These are phyloP conservation scores for Eolophus roseicapilla DNA, from an alignment of 2,113 vertebrate species.

Conservation along the genomic window DNA sequence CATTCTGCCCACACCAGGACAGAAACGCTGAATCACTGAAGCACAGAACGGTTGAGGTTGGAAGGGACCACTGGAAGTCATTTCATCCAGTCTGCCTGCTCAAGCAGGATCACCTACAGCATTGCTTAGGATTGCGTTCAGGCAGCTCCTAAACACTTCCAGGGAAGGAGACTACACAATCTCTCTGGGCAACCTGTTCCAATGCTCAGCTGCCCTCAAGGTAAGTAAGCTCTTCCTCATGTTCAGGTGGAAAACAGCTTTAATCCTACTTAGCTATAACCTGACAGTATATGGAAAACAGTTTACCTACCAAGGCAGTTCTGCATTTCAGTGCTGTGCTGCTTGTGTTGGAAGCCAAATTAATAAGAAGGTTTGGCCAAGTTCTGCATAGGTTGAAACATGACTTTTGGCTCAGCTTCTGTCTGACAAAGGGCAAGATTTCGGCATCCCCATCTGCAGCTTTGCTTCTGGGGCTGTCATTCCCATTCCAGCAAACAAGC, in stretches of 20 bases:
- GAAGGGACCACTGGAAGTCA: not conserved
- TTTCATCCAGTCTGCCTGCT: not conserved
- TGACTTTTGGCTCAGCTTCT: not conserved
- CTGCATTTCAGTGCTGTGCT: not conserved
- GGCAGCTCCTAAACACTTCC: not conserved
- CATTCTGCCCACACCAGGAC: not conserved
- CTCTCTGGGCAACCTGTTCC: not conserved
- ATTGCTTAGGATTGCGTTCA: not conserved
- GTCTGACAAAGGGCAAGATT: not conserved
- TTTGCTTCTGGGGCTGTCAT: not conserved
- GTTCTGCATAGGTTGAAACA: not conserved
- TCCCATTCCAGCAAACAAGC: not conserved
- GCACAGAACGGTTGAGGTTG: not conserved
- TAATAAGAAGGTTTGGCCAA: not conserved
- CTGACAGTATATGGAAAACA: not conserved
- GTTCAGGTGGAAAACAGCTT: not conserved
- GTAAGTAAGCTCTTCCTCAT: not conserved
- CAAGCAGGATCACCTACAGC: not conserved
- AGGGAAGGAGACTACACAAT: not conserved
- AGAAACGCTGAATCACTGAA: not conserved
- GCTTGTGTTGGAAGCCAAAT: not conserved
- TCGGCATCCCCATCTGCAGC: not conserved
- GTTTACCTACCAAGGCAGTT: not conserved
- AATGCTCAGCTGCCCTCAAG: not conserved
- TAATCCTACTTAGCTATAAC: not conserved